Base-by-base conservation (phyloP, 2,113 vertebrate species). In the Salvelinus alpinus region DNA sequence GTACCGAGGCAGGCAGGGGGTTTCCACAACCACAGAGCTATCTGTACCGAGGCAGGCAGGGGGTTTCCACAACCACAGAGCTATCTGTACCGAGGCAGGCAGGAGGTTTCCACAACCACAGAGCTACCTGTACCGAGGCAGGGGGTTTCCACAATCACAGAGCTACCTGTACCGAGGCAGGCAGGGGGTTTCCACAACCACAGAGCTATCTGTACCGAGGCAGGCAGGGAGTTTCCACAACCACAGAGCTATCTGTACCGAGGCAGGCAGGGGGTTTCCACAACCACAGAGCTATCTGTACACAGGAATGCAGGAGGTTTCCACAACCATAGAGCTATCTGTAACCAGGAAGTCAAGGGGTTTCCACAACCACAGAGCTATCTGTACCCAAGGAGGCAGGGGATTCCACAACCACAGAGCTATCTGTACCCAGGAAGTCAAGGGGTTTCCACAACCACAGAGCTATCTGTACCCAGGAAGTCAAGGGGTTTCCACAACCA, bases 81-180 rank as follows among this genome's bases (percentile, higher is more conserved):
- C 64, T 74, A 84, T 75, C 76, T 64, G 74, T 64, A 86, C 72
- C 75, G 27, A 78, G 31, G 54, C 2, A 62, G 59, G 20, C 7
- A 68, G 87, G 86, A 89, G 88, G 82, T 82, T 88, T 92, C 90
- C 88, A 62, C 20, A 24, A 82, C 84, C 82, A 92, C 89, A 44
- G 9, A 44, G 82, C 64, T 74, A 84, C 75, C 76, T 64, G 71
- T 67, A 86, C 72, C 73, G 0, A 24, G n/a, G 20, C 8, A 68
- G 87, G 86, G 89, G 87, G 82, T 82, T 88, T 92, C 90, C 88
- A 60, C 20, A 24, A 82, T 84, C 82, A 92, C 88, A 44, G 9
- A 44, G 82, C 64, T 74, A 84, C 71, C 76, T 64, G 74, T 67
- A 86, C 9, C 38, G 0, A 38, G 34, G 7, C 1, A 38, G 8